Evolutionary conservation across 2,888 invertebrate genomes (phyloP).

Genomic region (Mythimna vitellina): DNA sequence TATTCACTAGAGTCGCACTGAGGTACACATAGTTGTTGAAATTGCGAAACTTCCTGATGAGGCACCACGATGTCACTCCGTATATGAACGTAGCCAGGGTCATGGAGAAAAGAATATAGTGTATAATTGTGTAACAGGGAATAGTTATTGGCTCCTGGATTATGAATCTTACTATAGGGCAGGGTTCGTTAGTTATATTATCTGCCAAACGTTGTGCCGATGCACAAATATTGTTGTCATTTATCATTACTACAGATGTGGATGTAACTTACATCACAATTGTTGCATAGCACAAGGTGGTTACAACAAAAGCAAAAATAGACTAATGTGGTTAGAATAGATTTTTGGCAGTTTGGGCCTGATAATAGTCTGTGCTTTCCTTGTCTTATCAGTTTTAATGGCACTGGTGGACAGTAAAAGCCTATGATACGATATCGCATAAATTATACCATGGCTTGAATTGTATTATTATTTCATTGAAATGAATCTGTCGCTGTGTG

Average conservation of each 20-base stretch:
- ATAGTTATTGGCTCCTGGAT: not conserved
- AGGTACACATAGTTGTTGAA: constrained; percentile 45
- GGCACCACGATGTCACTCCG: constrained; percentile 35
- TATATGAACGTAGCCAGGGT: constrained; percentile 27
- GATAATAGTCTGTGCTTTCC: not conserved
- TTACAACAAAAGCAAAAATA: not conserved
- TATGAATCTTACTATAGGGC: not conserved
- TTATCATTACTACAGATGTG: not conserved
- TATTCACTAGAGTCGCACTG: constrained; percentile 19
- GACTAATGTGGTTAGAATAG: not conserved
- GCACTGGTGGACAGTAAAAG: constrained; percentile 19
- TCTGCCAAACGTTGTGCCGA: not conserved
- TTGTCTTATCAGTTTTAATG: constrained; percentile 27
- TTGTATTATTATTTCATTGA: not conserved
- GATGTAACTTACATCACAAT: not conserved
- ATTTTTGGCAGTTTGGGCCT: not conserved
- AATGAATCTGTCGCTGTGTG: not conserved
- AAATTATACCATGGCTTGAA: not conserved
- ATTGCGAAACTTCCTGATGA: constrained; percentile 34
- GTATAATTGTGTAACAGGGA: constrained; percentile 13
- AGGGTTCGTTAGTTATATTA: not conserved
- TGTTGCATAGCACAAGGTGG: not conserved
- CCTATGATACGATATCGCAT: constrained; percentile 13
- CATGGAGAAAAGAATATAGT: constrained; percentile 15
- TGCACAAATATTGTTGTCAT: not conserved